Evolutionary conservation across 2,888 invertebrate species (phyloP).

Genomic region (Sycophila texana): DNA sequence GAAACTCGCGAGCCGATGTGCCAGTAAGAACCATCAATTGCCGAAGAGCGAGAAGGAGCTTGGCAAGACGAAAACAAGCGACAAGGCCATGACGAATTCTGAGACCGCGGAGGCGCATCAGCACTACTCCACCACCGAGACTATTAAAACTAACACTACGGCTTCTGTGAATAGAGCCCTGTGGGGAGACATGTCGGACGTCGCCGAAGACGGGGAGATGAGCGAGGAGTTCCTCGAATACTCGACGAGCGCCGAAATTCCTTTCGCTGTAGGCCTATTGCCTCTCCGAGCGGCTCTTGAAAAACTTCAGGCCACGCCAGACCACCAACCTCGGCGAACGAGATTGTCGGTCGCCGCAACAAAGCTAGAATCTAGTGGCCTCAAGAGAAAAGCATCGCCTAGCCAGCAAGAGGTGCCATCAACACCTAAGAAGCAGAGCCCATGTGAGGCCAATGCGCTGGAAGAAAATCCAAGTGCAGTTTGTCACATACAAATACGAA

Average conservation of each 20-base stretch:
- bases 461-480: constrained; percentile 66
- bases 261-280: constrained; percentile 74
- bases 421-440: constrained; percentile 36
- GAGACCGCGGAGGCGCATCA: not conserved
- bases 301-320: constrained; percentile 74
- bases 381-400: constrained; percentile 60
- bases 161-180: constrained; percentile 69
- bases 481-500: constrained; percentile 71
- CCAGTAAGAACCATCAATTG: constrained; percentile 25
- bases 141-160: constrained; percentile 37
- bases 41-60: constrained; percentile 49
- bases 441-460: constrained; percentile 37
- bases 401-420: constrained; percentile 50
- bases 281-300: constrained; percentile 74
- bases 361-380: constrained; percentile 61
- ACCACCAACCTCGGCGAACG: constrained; percentile 75
- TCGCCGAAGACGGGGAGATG: constrained; percentile 61
- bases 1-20: constrained; percentile 26
- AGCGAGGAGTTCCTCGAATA: constrained; percentile 57
- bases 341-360: constrained; percentile 71
- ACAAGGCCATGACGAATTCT: constrained; percentile 43
- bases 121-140: constrained; percentile 1
- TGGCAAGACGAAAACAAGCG: constrained; percentile 30
- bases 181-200: constrained; percentile 74
- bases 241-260: constrained; percentile 73